Evolutionary conservation across 2,113 vertebrate genomes (phyloP).

Genomic region (Illadopsis cleaveri): DNA sequence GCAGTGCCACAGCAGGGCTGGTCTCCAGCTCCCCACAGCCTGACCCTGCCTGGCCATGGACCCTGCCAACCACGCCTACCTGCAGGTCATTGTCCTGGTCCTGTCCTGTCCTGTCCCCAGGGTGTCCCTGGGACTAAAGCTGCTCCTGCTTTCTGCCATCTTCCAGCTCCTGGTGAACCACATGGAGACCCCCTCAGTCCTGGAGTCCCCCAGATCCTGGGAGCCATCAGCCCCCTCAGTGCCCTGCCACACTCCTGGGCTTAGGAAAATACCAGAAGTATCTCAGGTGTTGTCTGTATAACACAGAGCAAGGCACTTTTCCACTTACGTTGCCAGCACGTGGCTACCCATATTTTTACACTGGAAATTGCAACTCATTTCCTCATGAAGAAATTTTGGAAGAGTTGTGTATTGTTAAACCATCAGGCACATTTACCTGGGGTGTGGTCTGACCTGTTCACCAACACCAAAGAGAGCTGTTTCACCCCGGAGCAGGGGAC

Average conservation of each 20-base stretch:
- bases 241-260: background rate
- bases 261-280: background rate
- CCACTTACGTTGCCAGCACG: background rate
- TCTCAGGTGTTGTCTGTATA: background rate
- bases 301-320: background rate
- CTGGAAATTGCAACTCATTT: background rate
- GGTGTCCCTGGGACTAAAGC: rapidly evolving
- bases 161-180: background rate
- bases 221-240: rapidly evolving
- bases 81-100: rapidly evolving
- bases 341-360: background rate
- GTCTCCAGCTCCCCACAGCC: background rate
- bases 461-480: background rate
- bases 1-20: background rate
- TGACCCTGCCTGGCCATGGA: background rate
- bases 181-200: rapidly evolving
- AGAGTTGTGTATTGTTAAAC: background rate
- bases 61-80: rapidly evolving
- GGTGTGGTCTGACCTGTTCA: background rate
- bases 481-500: background rate
- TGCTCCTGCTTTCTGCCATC: rapidly evolving
- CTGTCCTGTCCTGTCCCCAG: rapidly evolving
- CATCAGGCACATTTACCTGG: background rate
- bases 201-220: background rate
- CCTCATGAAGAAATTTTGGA: conserved; percentile 25